A percentile compares a stretch with the other conserved stretches of the same genome.
Conservation (phyloP, 2,113 vertebrate genomes). For the Mus musculus region DNA sequence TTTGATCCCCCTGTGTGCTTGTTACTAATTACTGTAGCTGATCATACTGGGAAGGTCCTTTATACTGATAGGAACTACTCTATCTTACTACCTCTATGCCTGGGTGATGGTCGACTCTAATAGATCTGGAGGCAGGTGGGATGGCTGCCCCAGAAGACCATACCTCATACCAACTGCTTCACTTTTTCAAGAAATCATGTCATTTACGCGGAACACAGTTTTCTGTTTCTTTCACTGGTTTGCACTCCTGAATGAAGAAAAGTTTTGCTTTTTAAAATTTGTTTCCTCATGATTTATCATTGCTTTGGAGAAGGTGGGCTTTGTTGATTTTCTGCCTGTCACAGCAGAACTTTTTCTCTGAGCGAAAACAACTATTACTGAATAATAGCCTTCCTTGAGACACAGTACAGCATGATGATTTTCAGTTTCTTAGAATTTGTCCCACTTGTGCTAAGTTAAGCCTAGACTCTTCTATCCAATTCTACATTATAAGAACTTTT, state of each 20-base stretch:
- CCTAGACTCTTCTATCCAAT: not conserved
- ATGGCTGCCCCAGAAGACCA: rapidly evolving
- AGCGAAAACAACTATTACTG: not conserved
- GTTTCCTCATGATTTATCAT: not conserved
- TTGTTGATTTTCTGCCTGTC: not conserved
- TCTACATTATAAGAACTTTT: not conserved
- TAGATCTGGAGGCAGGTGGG: rapidly evolving
- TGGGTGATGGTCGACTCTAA: not conserved
- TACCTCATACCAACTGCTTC: not conserved
- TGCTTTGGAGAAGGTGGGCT: not conserved
- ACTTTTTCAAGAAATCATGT: not conserved
- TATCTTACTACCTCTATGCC: no score
- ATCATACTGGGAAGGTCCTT: rapidly evolving
- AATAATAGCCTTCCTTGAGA: not conserved
- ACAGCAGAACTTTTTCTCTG: not conserved
- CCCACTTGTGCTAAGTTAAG: not conserved
- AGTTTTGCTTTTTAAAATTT: not conserved
- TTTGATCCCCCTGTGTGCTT: not conserved
- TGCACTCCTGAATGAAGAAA: not conserved
- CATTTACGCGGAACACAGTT: not conserved
- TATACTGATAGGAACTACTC: rapidly evolving
- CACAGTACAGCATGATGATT: not conserved
- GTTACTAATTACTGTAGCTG: not conserved
- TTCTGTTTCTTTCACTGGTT: not conserved
- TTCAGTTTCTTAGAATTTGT: not conserved